Evolutionary conservation across 2,888 invertebrate species (phyloP), one percentile per base, ranked within the genome.

Genomic region (Xylota sylvarum): DNA sequence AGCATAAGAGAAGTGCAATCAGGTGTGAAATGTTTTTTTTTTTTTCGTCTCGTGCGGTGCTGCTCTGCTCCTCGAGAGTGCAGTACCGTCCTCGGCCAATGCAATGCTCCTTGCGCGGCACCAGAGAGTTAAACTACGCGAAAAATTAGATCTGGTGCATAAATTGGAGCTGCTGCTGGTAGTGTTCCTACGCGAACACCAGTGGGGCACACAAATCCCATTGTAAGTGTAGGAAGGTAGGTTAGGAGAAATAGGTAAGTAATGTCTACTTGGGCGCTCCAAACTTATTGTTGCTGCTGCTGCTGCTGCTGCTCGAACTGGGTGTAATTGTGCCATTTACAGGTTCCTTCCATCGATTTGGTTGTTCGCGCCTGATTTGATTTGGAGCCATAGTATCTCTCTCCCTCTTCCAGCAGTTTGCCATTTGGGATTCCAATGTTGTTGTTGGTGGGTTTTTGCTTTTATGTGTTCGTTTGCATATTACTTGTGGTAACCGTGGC

Each of bases 341-440:
- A 82, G 86, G 82, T 86, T 86, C 72, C 67, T 58, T 62, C 77
- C 60, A 82, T 86, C 86, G 82, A 86, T 86, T 86, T 82, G 77
- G 82, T 77, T 86, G 86, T 86, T 86, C 86, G 82, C 86, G 86
- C 86, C 86, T 86, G 86, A 86, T 86, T 86, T 86, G 86, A 82
- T 86, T 82, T 77, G 77, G 62, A 82, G 70, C 76, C 65, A 81
- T 64, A 17, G 32, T 60, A 40, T 62, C 50, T 64, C 50, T 64
- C 30, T 50, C 55, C 19, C 50, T 50, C 60, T 37, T 37, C 37
- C 37, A 35, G 32, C 40, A 46, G 48, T 32, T 58, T 55, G 65
- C 50, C 77, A 67, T 65, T 73, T 60, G 70, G 83, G 67, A 73
- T 67, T 67, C 32, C 48, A 62, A 37, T 55, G 23, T 3, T 23